Evolutionary conservation across 2,113 vertebrate genomes (phyloP).

Genomic region (Pipra filicauda): DNA sequence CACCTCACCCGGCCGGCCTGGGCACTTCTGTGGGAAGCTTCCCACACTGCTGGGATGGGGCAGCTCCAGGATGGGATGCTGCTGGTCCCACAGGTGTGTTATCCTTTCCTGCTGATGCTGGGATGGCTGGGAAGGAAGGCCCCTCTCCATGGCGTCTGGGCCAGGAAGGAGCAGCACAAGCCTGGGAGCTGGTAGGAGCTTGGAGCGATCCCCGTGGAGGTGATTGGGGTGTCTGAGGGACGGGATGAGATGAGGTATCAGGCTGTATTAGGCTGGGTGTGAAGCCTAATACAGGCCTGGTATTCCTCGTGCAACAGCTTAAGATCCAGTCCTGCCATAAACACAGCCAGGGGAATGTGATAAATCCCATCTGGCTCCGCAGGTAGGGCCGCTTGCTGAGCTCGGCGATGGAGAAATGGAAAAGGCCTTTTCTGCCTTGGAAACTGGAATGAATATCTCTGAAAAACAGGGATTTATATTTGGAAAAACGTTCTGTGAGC

Average conservation of each 20-base stretch:
- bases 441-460: background rate
- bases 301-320: background rate
- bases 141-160: fast-evolving
- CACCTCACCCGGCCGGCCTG: background rate
- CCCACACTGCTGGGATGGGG: background rate
- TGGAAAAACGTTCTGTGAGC: fast-evolving
- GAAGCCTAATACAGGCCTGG: background rate
- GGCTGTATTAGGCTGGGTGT: background rate
- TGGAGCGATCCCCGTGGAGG: fast-evolving
- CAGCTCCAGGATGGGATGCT: background rate
- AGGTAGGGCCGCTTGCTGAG: background rate
- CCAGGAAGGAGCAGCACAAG: background rate
- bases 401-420: background rate
- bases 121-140: background rate
- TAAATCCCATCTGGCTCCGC: background rate
- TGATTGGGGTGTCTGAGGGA: background rate
- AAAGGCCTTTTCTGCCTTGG: background rate
- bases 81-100: background rate
- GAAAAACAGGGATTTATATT: background rate
- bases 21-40: background rate
- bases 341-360: background rate
- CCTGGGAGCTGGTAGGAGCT: background rate
- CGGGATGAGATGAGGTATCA: background rate
- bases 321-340: background rate
- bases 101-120: fast-evolving